Percentiles rank a stretch among this genome's conserved stretches.
These are phyloP conservation scores for Brachycybe producta DNA, from an alignment of 2,888 invertebrate genomes.

Conservation along the genomic window DNA sequence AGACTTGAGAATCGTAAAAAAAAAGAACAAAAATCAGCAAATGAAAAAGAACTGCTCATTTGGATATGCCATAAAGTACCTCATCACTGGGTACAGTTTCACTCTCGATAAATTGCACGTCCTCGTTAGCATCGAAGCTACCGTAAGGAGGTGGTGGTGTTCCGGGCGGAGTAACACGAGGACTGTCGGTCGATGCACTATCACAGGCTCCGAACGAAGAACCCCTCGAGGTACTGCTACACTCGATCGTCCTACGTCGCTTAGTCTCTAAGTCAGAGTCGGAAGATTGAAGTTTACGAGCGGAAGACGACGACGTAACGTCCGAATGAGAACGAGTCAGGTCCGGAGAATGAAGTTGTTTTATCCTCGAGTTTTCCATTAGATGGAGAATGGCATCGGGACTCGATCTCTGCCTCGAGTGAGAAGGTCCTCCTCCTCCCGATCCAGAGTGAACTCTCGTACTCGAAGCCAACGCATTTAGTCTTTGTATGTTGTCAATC, in stretches of 20 bases:
- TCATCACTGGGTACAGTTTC: constrained; percentile 7
- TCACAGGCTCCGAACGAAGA: constrained; percentile 21
- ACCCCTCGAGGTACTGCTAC: constrained; percentile 15
- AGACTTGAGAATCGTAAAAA: constrained; percentile 9
- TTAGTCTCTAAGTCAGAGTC: constrained; percentile 13
- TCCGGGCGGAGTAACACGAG: constrained; percentile 51
- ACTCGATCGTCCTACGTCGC: constrained; percentile 9
- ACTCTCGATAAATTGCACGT: constrained; percentile 1
- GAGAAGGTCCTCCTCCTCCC: constrained; percentile 18
- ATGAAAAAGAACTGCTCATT: not conserved
- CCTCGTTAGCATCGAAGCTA: constrained; percentile 10
- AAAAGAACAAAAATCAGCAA: constrained; percentile 1
- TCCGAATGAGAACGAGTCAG: constrained; percentile 20
- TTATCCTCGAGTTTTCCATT: constrained; percentile 21
- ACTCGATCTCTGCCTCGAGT: constrained; percentile 25
- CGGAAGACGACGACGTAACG: constrained; percentile 18
- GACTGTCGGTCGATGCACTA: constrained; percentile 19
- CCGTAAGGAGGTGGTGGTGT: constrained; percentile 77
- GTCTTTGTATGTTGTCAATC: constrained; percentile 20
- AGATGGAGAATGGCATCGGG: constrained; percentile 24
- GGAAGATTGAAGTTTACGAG: constrained; percentile 13
- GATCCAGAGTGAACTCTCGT: not conserved
- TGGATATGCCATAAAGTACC: no score
- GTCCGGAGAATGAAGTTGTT: constrained; percentile 19
- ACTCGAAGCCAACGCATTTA: constrained; percentile 11